Conservation (phyloP, 2,797 vertebrate species). For the Hirundo rustica region DNA sequence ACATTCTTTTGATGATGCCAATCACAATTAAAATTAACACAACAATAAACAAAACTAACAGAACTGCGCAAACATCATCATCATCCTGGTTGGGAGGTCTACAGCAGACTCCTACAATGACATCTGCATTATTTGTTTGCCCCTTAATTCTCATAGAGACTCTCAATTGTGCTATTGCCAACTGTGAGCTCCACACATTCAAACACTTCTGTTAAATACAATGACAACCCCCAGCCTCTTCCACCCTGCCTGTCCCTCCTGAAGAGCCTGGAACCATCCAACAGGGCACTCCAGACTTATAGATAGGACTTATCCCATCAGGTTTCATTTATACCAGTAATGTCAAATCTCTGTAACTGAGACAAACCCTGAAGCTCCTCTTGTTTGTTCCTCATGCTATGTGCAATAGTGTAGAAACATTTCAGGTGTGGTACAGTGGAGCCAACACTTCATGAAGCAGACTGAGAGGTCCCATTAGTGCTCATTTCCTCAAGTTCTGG, state of each 20-base stretch:
- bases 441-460: background rate
- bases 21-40: no score
- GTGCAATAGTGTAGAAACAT: background rate
- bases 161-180: no score
- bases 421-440: background rate
- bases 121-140: background rate
- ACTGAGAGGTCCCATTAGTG: background rate
- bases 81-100: background rate
- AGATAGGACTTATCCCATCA: background rate
- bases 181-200: background rate
- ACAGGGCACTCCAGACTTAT: background rate
- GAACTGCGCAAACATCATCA: background rate
- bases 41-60: no score
- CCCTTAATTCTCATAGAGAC: background rate
- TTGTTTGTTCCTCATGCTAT: background rate
- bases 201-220: fast-evolving
- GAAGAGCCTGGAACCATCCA: background rate
- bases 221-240: background rate
- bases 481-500: background rate
- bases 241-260: no score
- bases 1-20: no score
- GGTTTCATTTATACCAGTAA: fast-evolving
- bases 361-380: background rate
- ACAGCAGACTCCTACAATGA: background rate
- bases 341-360: background rate